These are phyloP conservation scores for Eulacestoma nigropectus DNA, from an alignment of 2,113 vertebrate genomes.

Conservation along the genomic window DNA sequence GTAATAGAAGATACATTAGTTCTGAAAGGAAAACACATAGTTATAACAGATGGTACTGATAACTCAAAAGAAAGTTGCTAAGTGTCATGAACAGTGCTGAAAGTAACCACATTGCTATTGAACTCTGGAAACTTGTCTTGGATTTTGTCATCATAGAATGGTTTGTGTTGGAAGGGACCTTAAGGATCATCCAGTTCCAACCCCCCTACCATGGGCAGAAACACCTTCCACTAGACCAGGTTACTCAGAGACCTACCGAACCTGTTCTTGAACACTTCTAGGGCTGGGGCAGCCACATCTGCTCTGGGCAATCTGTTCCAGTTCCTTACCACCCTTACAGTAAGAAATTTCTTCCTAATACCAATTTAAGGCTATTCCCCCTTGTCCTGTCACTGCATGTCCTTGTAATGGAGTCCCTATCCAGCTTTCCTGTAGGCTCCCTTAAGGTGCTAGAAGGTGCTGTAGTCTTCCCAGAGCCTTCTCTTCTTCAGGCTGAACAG, in stretches of 20 bases:
- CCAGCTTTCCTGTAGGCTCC: neutral
- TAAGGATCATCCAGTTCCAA: neutral
- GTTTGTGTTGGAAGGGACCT: neutral
- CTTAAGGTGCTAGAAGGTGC: neutral
- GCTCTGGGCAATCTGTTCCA: neutral
- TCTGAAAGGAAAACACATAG: neutral
- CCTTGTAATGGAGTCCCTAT: neutral
- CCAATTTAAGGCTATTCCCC: neutral
- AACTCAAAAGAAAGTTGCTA: neutral
- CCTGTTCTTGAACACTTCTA: neutral
- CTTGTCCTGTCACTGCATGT: neutral
- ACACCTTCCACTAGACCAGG: neutral
- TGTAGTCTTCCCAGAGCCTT: neutral
- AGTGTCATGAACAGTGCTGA: neutral
- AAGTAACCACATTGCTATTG: neutral
- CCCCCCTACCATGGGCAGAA: accelerated
- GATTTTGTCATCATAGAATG: neutral
- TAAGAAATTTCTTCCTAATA: neutral
- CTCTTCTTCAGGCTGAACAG: neutral
- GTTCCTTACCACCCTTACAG: neutral
- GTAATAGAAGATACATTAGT: neutral
- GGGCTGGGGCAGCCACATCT: neutral
- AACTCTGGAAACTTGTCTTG: neutral
- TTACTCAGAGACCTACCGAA: neutral
- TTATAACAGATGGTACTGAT: neutral